Conservation (phyloP, 2,113 vertebrate genomes). For the Etia nguti region DNA sequence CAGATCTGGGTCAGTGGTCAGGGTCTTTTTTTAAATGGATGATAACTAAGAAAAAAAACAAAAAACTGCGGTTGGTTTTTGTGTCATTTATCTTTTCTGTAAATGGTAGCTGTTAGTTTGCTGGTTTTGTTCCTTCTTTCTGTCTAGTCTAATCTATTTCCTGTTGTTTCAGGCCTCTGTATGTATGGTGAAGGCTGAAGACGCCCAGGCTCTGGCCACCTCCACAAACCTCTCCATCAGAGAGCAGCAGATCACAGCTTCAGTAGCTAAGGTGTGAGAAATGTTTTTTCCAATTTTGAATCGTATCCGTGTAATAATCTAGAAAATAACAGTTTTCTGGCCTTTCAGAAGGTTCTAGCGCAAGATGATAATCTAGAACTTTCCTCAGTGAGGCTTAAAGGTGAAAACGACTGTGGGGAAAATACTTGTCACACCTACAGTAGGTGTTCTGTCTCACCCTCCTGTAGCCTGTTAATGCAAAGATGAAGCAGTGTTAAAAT, state of each 20-base stretch:
- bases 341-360: neutral
- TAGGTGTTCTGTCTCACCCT: neutral
- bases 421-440: neutral
- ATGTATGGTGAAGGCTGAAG: constrained; percentile 48
- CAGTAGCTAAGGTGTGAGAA: constrained; percentile 22
- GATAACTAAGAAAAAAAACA: neutral
- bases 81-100: neutral
- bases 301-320: neutral
- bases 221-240: constrained; percentile 38
- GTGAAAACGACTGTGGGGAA: neutral
- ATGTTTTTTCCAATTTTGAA: neutral
- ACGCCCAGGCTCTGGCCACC: constrained; percentile 37
- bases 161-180: constrained; percentile 51
- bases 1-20: neutral
- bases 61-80: neutral
- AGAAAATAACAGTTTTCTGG: neutral
- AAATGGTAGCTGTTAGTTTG: neutral
- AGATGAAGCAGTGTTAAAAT: neutral
- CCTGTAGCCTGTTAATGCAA: neutral
- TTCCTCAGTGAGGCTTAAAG: neutral
- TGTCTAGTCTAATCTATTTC: neutral
- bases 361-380: neutral
- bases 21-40: neutral
- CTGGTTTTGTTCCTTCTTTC: neutral
- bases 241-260: constrained; percentile 36